Conservation (phyloP, 35 echinoderm and acorn worm genomes). For the Patiria miniata region DNA sequence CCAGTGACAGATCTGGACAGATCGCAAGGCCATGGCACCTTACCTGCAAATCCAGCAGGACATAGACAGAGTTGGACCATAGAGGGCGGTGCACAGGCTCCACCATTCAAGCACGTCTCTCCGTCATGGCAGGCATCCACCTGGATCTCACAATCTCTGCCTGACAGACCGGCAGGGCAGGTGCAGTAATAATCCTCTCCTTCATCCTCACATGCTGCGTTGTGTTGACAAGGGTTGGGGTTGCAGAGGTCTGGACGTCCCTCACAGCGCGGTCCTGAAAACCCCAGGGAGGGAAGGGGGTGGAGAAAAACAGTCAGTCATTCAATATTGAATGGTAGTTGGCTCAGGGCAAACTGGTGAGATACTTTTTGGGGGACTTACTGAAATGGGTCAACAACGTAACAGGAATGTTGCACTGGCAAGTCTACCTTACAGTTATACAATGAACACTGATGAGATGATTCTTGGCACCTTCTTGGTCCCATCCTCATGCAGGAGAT, state of each 20-base stretch:
- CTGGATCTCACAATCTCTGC: constrained; percentile 32
- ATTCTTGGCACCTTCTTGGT: too few relatives aligned
- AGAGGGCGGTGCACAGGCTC: constrained; percentile 16
- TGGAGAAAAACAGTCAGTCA: too few relatives aligned
- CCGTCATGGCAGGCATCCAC: constrained; percentile 22
- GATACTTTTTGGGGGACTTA: too few relatives aligned
- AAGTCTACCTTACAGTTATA: too few relatives aligned
- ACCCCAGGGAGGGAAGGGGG: not conserved
- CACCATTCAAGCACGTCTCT: constrained; percentile 30
- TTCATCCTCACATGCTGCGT: constrained; percentile 36
- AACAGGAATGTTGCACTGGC: too few relatives aligned
- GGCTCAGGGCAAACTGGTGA: too few relatives aligned
- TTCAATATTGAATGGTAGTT: too few relatives aligned
- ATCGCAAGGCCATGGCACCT: not conserved
- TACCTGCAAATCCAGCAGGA: not conserved
- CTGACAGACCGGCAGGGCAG: constrained; percentile 27
- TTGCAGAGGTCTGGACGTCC: not conserved
- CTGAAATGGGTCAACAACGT: too few relatives aligned
- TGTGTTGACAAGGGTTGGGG: constrained; percentile 28
- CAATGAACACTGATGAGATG: too few relatives aligned
- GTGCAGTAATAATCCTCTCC: constrained; percentile 24
- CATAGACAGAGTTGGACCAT: not conserved
- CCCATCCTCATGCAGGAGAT: too few relatives aligned
- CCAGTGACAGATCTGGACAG: too few relatives aligned
- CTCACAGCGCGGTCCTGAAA: not conserved